Evolutionary conservation across 2,113 vertebrate species (phyloP).

Genomic region (Microcebus griseorufus): DNA sequence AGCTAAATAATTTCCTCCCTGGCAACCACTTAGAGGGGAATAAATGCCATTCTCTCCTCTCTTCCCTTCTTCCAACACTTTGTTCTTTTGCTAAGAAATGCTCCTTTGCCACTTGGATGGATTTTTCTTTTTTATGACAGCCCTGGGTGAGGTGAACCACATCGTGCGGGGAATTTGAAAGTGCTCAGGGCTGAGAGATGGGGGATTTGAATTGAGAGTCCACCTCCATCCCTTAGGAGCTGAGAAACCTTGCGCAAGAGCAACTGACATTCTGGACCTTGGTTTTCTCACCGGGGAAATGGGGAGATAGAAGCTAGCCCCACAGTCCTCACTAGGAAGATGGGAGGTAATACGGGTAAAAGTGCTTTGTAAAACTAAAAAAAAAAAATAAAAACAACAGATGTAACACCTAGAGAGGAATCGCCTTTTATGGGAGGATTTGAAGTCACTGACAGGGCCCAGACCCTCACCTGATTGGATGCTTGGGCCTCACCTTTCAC

Average conservation of each 20-base stretch:
- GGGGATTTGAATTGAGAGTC: neutral
- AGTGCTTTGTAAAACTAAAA: neutral
- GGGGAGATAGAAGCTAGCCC: neutral
- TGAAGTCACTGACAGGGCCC: accelerated
- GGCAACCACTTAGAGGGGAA: neutral
- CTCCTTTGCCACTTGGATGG: neutral
- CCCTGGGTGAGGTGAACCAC: neutral
- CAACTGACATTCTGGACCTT: neutral
- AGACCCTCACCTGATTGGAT: accelerated
- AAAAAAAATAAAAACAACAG: neutral
- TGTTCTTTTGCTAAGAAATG: conserved; percentile 6
- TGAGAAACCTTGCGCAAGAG: neutral
- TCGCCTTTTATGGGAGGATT: neutral
- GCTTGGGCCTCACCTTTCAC: neutral
- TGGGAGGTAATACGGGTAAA: accelerated
- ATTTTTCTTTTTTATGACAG: neutral
- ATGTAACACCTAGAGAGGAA: neutral
- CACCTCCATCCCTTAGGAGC: neutral
- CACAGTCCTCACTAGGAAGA: neutral
- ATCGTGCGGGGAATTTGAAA: neutral
- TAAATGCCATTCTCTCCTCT: neutral
- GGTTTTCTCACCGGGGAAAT: neutral
- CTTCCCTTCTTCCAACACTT: neutral
- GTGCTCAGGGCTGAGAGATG: neutral
- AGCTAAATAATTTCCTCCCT: neutral